A percentile compares a stretch with the other conserved stretches of the same genome.
Conservation (phyloP, 2,888 invertebrate species). For the Actias luna region DNA sequence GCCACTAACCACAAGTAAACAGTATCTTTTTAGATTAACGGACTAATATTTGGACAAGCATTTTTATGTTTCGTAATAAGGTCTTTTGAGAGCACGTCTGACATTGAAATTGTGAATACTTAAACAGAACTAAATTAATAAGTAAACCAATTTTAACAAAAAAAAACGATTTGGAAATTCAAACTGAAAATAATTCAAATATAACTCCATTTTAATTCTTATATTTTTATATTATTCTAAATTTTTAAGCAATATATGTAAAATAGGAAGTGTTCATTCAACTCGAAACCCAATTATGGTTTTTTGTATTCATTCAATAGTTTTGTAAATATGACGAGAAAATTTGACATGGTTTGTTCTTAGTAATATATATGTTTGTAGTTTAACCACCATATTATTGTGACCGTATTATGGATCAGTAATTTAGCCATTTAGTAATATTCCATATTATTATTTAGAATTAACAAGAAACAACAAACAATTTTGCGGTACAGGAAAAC, state of each 20-base stretch:
- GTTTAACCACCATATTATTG: no score
- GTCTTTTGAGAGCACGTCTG: constrained; percentile 48
- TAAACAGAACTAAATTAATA: not conserved
- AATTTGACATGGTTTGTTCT: no score
- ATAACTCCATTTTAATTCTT: not conserved
- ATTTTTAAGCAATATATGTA: no score
- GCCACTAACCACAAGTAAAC: constrained; percentile 35
- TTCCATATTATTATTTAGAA: not conserved
- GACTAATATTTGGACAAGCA: constrained; percentile 46
- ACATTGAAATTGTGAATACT: constrained; percentile 55
- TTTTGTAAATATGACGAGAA: no score
- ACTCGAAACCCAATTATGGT: no score
- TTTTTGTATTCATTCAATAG: no score
- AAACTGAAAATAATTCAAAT: no score
- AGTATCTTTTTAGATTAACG: constrained; percentile 43
- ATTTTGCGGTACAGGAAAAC: not conserved
- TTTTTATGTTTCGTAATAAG: constrained; percentile 48
- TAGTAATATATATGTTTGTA: no score
- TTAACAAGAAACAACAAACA: not conserved
- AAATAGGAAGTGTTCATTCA: no score
- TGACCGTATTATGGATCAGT: no score
- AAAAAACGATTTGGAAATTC: not conserved
- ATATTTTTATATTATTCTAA: not conserved
- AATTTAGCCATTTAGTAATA: not conserved
- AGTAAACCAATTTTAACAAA: not conserved